Percentiles rank a stretch among this genome's conserved stretches.
phyloP scores from a whole-genome alignment of 2,113 vertebrate genomes.

The Cinclus mexicanus region DNA sequence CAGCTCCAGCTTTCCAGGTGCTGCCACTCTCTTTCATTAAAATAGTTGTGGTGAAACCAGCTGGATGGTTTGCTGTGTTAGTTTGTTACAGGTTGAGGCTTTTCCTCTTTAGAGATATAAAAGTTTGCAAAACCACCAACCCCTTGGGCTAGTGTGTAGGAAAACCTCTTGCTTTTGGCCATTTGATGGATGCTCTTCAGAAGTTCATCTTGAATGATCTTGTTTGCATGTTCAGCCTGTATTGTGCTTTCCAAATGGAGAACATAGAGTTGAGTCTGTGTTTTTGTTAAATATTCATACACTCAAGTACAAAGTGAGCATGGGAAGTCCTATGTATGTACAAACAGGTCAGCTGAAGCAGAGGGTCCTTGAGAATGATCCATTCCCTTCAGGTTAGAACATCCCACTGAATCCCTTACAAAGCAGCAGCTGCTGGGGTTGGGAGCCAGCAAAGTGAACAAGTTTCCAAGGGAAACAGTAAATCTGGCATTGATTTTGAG shows the following conservation, averaged over 20 bases:
- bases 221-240: neutral
- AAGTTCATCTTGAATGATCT: neutral
- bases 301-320: neutral
- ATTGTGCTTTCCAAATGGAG: neutral
- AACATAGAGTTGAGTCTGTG: neutral
- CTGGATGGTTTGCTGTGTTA: neutral
- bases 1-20: neutral
- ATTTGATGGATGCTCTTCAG: neutral
- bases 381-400: neutral
- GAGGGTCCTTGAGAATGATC: neutral
- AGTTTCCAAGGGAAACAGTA: neutral
- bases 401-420: neutral
- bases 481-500: neutral
- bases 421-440: neutral
- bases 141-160: neutral
- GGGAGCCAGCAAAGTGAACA: neutral
- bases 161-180: neutral
- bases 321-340: neutral
- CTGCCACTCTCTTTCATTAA: neutral
- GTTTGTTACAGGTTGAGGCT: fast-evolving
- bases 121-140: neutral
- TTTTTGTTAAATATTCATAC: neutral
- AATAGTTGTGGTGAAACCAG: neutral
- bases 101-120: neutral
- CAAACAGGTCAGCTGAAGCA: neutral